Percentiles rank a stretch among this genome's conserved stretches.
phyloP scores from a whole-genome alignment of 2,113 vertebrate species.

The Psittacula cyanocephala region DNA sequence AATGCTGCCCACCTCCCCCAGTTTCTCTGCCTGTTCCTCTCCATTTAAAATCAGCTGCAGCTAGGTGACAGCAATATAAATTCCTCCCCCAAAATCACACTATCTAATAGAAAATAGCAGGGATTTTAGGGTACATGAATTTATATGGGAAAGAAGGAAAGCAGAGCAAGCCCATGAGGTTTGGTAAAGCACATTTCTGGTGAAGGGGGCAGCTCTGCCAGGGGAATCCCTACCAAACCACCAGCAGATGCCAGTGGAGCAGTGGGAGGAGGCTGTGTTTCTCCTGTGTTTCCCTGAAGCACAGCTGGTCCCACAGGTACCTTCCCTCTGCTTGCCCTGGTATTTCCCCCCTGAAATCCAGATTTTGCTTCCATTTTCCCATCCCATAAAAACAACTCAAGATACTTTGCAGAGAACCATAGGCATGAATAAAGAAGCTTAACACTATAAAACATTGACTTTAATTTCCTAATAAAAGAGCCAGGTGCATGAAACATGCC shows the following conservation, averaged over 20 bases:
- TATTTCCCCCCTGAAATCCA: not conserved
- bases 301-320: not conserved
- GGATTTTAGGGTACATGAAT: not conserved
- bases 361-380: not conserved
- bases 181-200: not conserved
- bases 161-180: not conserved
- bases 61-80: not conserved
- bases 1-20: not conserved
- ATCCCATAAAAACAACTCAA: not conserved
- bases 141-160: not conserved
- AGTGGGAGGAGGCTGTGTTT: not conserved
- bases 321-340: not conserved
- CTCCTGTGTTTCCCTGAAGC: not conserved
- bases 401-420: not conserved
- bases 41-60: slow-evolving; percentile 1
- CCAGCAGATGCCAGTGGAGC: not conserved
- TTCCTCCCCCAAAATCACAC: not conserved
- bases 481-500: not conserved
- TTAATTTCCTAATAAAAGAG: not conserved
- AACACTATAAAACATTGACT: not conserved
- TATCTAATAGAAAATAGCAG: not conserved
- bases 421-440: not conserved
- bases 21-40: not conserved
- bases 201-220: not conserved
- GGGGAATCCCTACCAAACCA: not conserved